Evolutionary conservation across 1,140 invertebrate genomes (phyloP), one percentile per base, ranked within the genome.

Genomic region (Cyclina sinensis): DNA sequence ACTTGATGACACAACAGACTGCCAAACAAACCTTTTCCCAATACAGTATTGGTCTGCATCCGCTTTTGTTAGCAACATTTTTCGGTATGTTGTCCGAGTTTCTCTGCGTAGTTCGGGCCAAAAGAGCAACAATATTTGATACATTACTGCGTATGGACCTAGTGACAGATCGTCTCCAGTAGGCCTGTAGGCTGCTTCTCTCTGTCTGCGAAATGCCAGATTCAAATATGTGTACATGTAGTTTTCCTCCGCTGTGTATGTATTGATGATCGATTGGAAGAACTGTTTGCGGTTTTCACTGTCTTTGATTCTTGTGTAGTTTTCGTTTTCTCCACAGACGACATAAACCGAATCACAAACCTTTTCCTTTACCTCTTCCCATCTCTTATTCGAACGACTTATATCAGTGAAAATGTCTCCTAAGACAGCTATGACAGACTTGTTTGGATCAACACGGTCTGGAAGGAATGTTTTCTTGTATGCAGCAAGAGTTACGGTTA

Each of bases 381-480:
- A 81, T 37, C 79, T 65, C 12, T n/a, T 30, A 11, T 9, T 18
- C n/a, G n/a, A n/a, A n/a, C 21, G 43, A 2, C 21, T 32, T n/a
- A 86, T 37, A 39, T 74, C 65, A 54, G 30, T 76, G 27, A 27
- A 86, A 39, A 86, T 59, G 35, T 74, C 83, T 37, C n/a, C 37
- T 2, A 86, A 51, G 14, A 86, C 32, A 9, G 46, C 16, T n/a
- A 86, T 46, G 7, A 39, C 48, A 2, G 65, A 57, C n/a, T 74
- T 86, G 30, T 76, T 59, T 21, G 46, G 68, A 48, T 57, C 39
- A 7, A 86, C 54, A 9, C 14, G 48, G 7, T 39, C 24, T 16
- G 83, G 83, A 43, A 76, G 83, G 35, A 86, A 86, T 24, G 83
- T 59, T 21, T 59, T 57, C 24, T 86, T 86, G 48, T 86, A 86